Base-by-base conservation (phyloP, 2,113 vertebrate species). In the Chionis minor region DNA sequence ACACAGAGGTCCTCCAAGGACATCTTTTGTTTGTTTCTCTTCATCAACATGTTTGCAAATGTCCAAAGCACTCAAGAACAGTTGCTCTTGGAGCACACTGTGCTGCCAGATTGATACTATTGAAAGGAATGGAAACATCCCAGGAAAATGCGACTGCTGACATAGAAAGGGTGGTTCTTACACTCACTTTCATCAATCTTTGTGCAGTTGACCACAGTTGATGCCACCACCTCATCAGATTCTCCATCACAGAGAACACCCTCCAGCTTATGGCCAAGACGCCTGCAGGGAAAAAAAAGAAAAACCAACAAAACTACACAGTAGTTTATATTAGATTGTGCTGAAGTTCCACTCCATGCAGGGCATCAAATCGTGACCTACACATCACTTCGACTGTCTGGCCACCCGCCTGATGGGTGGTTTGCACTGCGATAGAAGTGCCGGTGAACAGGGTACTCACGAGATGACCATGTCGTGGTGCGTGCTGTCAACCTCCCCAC, bases 381-480 rank as follows among this genome's bases (percentile, higher is more conserved):
- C 4, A 12, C 47, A n/a, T 6, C 33, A 0, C 27, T 3, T 1
- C 0, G 1, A 9, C 4, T 0, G 15, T 26, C 5, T 30, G 66
- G 67, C n/a, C 33, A 10, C n/a, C 18, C 19, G 0, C 17, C 21
- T 38, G 40, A 5, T 4, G 3, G 32, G 49, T 12, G 54, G 16
- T 26, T 66, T 56, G 49, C 30, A 7, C 26, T 30, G 30, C 1
- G 0, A 10, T 14, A 38, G 65, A 12, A 44, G 10, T 24, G 28
- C n/a, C 65, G 9, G 33, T 3, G 24, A 23, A 9, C 8, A 10
- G 49, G 49, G 42, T 59, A 94, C 98, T 98, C 95, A 99, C 99
- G 95, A 97, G 95, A 99, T 98, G 93, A 99, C 98, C 98, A 99
- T 99, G 96, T 98, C 96, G 8, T 99, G 99, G 97, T 99, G 99